These are phyloP conservation scores for Pediacus dermestoides DNA, from an alignment of 2,888 invertebrate species.

Conservation along the genomic window DNA sequence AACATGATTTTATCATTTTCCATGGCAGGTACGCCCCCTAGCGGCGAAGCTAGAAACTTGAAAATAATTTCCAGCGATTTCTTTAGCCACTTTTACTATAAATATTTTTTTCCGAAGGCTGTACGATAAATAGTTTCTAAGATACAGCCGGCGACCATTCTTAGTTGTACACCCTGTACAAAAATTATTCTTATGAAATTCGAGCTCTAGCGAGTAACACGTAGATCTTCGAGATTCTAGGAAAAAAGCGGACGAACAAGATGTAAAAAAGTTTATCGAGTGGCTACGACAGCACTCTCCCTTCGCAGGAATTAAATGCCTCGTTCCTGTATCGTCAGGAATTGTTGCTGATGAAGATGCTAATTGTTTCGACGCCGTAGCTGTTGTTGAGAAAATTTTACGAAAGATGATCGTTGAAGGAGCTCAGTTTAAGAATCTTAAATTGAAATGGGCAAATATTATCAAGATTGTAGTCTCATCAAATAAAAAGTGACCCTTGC, in stretches of 20 bases:
- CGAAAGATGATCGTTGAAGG: constrained; percentile 2
- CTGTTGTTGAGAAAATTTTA: constrained; percentile 1
- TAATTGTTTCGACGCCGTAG: constrained; percentile 2
- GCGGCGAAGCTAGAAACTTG: no score
- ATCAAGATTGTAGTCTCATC: constrained; percentile 1
- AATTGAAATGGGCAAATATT: constrained; percentile 1
- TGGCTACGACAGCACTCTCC: background rate
- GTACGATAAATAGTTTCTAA: no score
- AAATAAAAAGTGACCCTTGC: background rate
- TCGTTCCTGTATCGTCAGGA: background rate
- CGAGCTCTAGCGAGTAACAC: no score
- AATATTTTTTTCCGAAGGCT: no score
- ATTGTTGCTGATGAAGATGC: background rate
- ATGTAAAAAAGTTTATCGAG: background rate
- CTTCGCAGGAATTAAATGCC: constrained; percentile 1
- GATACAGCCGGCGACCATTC: no score
- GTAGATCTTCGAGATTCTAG: background rate
- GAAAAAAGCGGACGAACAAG: constrained; percentile 1
- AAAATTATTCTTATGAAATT: no score
- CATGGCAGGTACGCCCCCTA: no score
- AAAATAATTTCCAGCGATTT: no score
- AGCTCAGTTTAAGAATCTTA: background rate
- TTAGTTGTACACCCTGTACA: no score
- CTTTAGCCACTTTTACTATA: no score
- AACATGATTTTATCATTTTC: no score